These are phyloP conservation scores for Phainopepla nitens DNA, from an alignment of 2,113 vertebrate genomes.

Conservation along the genomic window DNA sequence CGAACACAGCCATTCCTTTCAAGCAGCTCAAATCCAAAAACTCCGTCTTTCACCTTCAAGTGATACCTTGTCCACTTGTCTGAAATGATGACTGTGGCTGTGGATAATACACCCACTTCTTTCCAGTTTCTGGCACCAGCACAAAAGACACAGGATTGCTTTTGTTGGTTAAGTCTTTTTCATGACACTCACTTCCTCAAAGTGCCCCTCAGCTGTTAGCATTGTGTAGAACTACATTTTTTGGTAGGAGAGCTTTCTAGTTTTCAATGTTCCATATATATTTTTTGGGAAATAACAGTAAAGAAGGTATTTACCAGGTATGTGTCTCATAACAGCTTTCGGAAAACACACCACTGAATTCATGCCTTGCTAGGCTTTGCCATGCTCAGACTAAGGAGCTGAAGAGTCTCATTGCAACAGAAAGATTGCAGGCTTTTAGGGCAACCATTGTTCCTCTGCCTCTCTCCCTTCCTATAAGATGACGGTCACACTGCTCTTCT, in stretches of 20 bases:
- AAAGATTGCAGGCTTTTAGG: neutral
- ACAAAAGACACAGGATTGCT: neutral
- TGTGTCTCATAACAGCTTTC: neutral
- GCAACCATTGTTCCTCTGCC: neutral
- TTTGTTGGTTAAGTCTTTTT: neutral
- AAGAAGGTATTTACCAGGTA: neutral
- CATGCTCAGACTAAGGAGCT: neutral
- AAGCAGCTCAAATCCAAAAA: neutral
- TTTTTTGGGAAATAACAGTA: neutral
- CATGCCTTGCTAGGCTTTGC: neutral
- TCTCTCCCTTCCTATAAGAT: neutral
- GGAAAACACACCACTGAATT: neutral
- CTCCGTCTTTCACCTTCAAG: neutral
- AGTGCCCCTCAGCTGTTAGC: neutral
- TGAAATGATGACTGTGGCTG: neutral
- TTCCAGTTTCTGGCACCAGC: neutral
- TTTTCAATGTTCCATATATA: neutral
- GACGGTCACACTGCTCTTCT: neutral
- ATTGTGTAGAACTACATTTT: neutral
- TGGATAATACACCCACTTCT: neutral
- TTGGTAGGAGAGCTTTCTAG: neutral
- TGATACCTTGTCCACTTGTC: neutral
- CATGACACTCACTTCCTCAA: neutral
- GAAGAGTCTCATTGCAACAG: neutral
- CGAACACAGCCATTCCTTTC: neutral